phyloP scores from a whole-genome alignment of 2,113 vertebrate species.

The Rhinoderma darwinii region DNA sequence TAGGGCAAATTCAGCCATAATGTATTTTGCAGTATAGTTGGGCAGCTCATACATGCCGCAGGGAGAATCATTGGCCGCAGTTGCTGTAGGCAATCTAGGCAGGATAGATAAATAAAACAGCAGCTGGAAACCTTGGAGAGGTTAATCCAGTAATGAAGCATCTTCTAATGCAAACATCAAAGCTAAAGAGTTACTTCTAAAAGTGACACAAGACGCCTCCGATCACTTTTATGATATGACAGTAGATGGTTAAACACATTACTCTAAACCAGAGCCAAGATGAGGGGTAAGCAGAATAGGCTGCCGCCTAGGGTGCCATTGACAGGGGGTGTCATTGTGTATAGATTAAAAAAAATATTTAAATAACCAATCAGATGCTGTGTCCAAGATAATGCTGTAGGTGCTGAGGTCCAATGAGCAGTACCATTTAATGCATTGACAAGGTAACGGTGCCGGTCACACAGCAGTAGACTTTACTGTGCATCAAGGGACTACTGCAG shows the following conservation, averaged over 20 bases:
- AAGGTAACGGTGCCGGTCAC: too few relatives aligned
- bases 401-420: too few relatives aligned
- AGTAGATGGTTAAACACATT: constrained; percentile 48
- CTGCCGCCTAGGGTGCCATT: background rate
- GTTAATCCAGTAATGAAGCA: constrained; percentile 74
- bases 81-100: constrained; percentile 72
- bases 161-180: constrained; percentile 75
- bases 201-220: constrained; percentile 56
- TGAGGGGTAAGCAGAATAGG: background rate
- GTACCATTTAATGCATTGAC: too few relatives aligned
- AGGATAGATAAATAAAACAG: constrained; percentile 78
- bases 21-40: constrained; percentile 73
- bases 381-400: too few relatives aligned
- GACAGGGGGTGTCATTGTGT: too few relatives aligned
- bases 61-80: constrained; percentile 76
- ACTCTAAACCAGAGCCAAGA: background rate
- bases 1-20: constrained; percentile 75
- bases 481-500: too few relatives aligned
- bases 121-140: constrained; percentile 75
- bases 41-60: constrained; percentile 71
- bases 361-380: too few relatives aligned
- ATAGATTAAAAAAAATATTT: too few relatives aligned
- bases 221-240: constrained; percentile 58
- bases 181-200: constrained; percentile 68
- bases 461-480: too few relatives aligned